Evolutionary conservation across 2,797 vertebrate genomes (phyloP), one percentile per base, ranked within the genome.

Genomic region (Cirrhinus molitorella): DNA sequence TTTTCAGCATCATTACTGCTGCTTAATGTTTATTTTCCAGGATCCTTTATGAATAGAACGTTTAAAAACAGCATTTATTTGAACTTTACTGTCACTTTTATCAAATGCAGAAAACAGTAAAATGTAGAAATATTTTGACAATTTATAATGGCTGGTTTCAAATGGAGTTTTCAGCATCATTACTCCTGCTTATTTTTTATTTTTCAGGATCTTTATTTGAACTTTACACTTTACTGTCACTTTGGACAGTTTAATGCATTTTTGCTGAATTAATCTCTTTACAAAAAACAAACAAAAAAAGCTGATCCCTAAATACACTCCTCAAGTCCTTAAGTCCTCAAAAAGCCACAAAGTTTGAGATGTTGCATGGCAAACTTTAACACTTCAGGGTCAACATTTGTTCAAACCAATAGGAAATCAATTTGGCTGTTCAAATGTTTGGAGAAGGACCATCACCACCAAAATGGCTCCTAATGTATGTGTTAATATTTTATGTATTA

Each of bases 381-480:
- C 49, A 53, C 70, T 73, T 73, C 8, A 12, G 25, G 47, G 28
- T 31, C 10, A 47, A 11, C 7, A 19, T 65, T 28, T 31, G 17
- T 63, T 45, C 75, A 28, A 47, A 45, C 40, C 16, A 14, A 77
- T 40, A 9, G 45, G 12, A 47, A 31, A 47, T 9, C 0, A 4
- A 77, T 25, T 28, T 31, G 25, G 25, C 57, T 7, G 45, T 78
- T 49, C n/a, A 21, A 4, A 59, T 43, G 34, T 34, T 75, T 57
- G 14, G 31, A 77, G 40, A 13, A 65, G 47, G 25, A 57, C n/a
- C 9, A 34, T 37, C 65, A 13, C 49, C 61, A 19, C 13, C 66
- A 79, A 83, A 84, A 78, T 45, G 23, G 21, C 75, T 85, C 5
- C 81, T 65, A 47, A 31, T 68, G 9, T 43, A 43, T 43, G 40